Base-by-base conservation (phyloP, 2,113 vertebrate species). In the Gopherus evgoodei region DNA sequence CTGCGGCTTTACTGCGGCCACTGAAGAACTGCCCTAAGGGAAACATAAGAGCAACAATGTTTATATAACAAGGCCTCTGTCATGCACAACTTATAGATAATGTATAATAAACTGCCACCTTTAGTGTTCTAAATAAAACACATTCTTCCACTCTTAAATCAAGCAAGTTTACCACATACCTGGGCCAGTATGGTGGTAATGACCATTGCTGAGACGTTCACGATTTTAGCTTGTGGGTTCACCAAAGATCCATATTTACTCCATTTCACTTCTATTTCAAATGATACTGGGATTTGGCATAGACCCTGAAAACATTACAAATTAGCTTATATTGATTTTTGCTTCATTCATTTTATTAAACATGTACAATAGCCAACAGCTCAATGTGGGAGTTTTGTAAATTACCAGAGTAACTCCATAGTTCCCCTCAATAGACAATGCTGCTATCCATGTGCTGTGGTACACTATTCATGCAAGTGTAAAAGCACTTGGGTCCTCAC, bases 151-250 rank as follows among this genome's bases (percentile, higher is more conserved):
- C 31, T 52, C 84, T 27, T 9, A 49, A 87, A 54, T 44, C 59
- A 75, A 81, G 19, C 52, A 17, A 93, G 29, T 47, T 65, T 44
- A 78, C 91, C 83, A 89, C 93, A 5, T 93, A 98, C 98, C 98
- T 98, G 92, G 27, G 97, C 94, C 78, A 97, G 52, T 0, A 94
- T 6, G 27, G 81, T 87, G 10, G 76, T 94, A 16, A 97, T 87
- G 53, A 99, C 95, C 0, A 90, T 95, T 90, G 98, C 98, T 27
- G 97, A 98, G 29, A 99, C 95, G 1, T 98, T 99, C 24, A 99
- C 98, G 62, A 99, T 98, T 96, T 98, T 98, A 95, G 99, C 98
- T 89, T 99, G 99, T 14, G 99, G 98, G 91, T 99, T 99, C 93
- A 98, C 75, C 80, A 99, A 90, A 86, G 99, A 98, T 72, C 99